Conservation (phyloP, 1,140 invertebrate species). For the Coenobita brevimanus region DNA sequence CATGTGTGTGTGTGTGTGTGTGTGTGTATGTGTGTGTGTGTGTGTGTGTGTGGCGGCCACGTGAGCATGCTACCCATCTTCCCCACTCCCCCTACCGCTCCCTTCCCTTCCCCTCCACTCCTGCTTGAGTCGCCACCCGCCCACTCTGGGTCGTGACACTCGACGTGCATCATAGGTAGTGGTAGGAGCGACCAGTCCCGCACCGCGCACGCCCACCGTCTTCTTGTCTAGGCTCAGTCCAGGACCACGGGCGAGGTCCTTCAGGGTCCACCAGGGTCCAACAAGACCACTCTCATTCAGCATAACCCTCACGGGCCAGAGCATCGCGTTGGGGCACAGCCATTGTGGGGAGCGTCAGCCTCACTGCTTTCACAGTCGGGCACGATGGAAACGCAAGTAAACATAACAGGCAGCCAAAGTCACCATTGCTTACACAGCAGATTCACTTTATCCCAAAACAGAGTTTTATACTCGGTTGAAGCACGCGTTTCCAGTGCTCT, state of each 20-base stretch:
- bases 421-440: too few species aligned
- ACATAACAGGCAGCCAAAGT: too few species aligned
- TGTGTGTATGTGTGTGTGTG: not conserved
- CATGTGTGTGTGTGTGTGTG: too few species aligned
- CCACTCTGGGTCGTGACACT: conserved; percentile 52
- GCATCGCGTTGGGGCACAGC: conserved; percentile 57
- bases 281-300: conserved; percentile 8
- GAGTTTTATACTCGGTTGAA: too few species aligned
- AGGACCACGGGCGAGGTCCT: conserved; percentile 57
- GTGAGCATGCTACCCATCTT: too few species aligned
- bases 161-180: conserved; percentile 58
- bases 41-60: too few species aligned
- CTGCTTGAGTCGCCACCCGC: conserved; percentile 55
- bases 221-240: conserved; percentile 57
- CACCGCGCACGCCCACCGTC: conserved; percentile 30
- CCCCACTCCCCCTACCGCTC: too few species aligned
- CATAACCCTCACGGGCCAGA: conserved; percentile 1
- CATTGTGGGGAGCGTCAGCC: not conserved
- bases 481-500: too few species aligned
- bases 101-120: conserved; percentile 15
- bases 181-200: conserved; percentile 52
- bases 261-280: conserved; percentile 56
- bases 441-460: too few species aligned
- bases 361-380: too few species aligned
- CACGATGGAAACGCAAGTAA: too few species aligned